phyloP scores from a whole-genome alignment of 92 coral and sea anemone genomes.

The Parazoanthus darwini region DNA sequence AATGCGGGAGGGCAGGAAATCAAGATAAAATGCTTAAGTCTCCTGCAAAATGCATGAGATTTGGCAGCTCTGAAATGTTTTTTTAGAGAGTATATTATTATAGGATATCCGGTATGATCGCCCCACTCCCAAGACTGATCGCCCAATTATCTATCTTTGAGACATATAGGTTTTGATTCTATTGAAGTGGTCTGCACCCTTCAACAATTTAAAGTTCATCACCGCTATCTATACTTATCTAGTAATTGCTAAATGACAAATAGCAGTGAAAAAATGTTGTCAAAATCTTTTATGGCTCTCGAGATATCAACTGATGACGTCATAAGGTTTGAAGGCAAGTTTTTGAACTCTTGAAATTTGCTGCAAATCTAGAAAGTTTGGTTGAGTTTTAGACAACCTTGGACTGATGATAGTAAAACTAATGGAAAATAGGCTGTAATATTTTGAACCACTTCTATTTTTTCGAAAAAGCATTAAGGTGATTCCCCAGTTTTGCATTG shows the following conservation, averaged over 20 bases:
- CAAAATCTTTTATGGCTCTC: too few species aligned
- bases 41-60: neutral
- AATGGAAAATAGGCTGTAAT: too few species aligned
- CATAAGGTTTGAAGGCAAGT: too few species aligned
- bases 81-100: constrained; percentile 7
- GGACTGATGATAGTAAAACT: too few species aligned
- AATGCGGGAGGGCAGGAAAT: constrained; percentile 15
- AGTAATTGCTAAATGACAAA: neutral
- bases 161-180: constrained; percentile 9
- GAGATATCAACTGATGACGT: too few species aligned
- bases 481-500: too few species aligned
- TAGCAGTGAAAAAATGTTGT: too few species aligned
- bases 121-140: constrained; percentile 12
- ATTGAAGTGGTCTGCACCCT: constrained; percentile 16
- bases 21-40: constrained; percentile 12
- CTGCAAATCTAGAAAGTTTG: too few species aligned
- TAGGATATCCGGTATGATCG: constrained; percentile 6
- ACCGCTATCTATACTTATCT: constrained; percentile 7
- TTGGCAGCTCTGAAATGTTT: constrained; percentile 13
- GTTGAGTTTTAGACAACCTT: too few species aligned
- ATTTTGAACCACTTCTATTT: too few species aligned
- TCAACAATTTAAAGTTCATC: constrained; percentile 9
- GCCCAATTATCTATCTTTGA: constrained; percentile 5
- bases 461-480: too few species aligned
- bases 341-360: too few species aligned